Evolutionary conservation across 2,797 vertebrate species (phyloP), one percentile per base, ranked within the genome.

Genomic region (Sphenopsis melanotis): DNA sequence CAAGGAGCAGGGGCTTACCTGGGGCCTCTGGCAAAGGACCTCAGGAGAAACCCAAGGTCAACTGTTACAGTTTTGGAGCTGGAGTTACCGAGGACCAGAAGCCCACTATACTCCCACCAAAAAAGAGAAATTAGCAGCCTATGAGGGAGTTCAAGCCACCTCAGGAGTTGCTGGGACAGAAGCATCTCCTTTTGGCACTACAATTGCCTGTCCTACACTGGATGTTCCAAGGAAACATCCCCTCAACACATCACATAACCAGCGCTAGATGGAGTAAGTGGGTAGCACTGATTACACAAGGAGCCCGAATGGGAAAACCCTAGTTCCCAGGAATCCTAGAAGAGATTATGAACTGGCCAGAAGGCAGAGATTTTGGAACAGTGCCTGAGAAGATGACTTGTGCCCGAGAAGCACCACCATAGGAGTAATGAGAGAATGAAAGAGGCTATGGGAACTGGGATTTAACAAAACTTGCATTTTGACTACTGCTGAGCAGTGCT

Each of bases 211-310:
- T 36, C 10, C 41, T 41, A 23, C 26, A 10, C 26, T 9, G 56
- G 36, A 36, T 56, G 18, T 36, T 47, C 14, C 34, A 47, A 41
- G 41, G 56, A 36, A 60, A 41, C 56, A 19, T 56, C 18, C 42
- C 32, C 34, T 34, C 18, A 56, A 36, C 65, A 78, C 42, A 36
- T 49, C 49, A 27, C 49, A 32, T 10, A 78, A 32, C 74, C 74
- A 49, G 42, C 74, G 7, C 83, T 87, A 87, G 74, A 49, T 70
- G 83, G 83, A 78, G 83, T 42, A 27, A 70, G 83, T 56, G 74
- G 18, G 74, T 29, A 70, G 42, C 49, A 27, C 0, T 56, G 32
- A 27, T 56, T 49, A 56, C 36, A 56, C 57, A 42, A 49, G 0
- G 3, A 56, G 49, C 22, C 42, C 2, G 1, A 32, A 36, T 11